Evolutionary conservation across 2,113 vertebrate genomes (phyloP), one percentile per base, ranked within the genome.

Genomic region (Ursus arctos): DNA sequence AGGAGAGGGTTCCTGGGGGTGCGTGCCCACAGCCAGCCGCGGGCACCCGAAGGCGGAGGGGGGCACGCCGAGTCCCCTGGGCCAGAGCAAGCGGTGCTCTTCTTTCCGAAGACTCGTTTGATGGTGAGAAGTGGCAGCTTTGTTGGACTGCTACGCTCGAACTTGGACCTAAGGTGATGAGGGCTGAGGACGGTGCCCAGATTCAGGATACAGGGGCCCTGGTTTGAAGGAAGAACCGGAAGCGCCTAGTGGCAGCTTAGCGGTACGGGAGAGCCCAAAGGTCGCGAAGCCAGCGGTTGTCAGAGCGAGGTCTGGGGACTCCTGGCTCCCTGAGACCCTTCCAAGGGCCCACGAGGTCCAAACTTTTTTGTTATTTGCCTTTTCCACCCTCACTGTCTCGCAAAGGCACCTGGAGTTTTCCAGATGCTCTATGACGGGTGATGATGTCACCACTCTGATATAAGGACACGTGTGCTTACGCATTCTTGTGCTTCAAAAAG

Each of bases 1-100:
- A 31, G 36, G 4, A 10, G 8, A 36, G 18, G 53, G 36, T 4
- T 19, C 65, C 43, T 9, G 49, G 18, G 1, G 19, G 18, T 10
- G 0, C 40, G n/a, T 1, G 0, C 18, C 0, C 0, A 79, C 15
- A 31, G n/a, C 28, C 69, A 69, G 74, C 26, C 4, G 57, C 12
- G 8, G 72, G 31, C 36, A 63, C 11, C 13, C 7, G 15, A 18
- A 47, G 43, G 53, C 6, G 15, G 16, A 53, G 86, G 19, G 47
- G 1, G 11, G 76, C 21, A 22, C n/a, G 9, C 61, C 4, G 4
- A 14, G n/a, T 13, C n/a, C 69, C 80, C 80, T 7, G n/a, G 49
- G 59, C 16, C 47, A n/a, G 28, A 43, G 33, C 1, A 8, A 61
- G 24, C 28, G 31, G n/a, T 1, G 16, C 9, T 28, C 33, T 47